A percentile compares a stretch with the other conserved stretches of the same genome.
Conservation (phyloP, 92 coral and sea anemone genomes). For the Pocillopora grandis region DNA sequence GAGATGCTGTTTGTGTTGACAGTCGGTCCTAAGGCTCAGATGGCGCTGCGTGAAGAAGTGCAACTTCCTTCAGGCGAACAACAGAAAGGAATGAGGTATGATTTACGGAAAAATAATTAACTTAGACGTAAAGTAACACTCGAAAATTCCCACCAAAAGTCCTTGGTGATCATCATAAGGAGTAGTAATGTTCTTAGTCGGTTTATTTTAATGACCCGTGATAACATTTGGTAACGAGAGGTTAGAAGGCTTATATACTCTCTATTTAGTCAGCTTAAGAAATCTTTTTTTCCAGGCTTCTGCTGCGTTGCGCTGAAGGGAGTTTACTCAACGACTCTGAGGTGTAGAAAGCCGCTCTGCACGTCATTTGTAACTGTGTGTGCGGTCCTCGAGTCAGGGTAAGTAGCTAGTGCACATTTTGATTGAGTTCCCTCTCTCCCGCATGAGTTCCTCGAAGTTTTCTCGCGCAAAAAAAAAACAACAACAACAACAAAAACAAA, state of each 20-base stretch:
- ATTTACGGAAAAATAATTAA: not conserved
- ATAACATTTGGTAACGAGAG: no score
- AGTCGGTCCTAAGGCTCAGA: slow-evolving; percentile 79
- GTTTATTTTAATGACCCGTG: no score
- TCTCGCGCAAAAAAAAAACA: not conserved
- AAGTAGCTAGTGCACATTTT: not conserved
- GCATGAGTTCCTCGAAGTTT: not conserved
- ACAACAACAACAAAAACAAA: no score
- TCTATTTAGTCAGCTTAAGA: no score
- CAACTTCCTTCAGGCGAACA: slow-evolving; percentile 7
- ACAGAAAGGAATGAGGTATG: slow-evolving; percentile 82
- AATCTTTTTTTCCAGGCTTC: slow-evolving; percentile 35
- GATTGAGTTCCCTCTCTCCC: no score
- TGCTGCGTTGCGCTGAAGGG: slow-evolving; percentile 88
- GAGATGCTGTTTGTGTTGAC: slow-evolving; percentile 60
- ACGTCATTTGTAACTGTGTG: slow-evolving; percentile 92
- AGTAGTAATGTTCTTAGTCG: no score
- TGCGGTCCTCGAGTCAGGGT: slow-evolving; percentile 88
- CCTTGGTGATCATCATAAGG: no score
- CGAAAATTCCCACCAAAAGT: no score
- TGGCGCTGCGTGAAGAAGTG: slow-evolving; percentile 73
- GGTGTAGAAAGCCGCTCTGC: slow-evolving; percentile 91
- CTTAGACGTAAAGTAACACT: no score
- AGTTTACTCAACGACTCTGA: slow-evolving; percentile 89
- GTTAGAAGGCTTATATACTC: no score